Evolutionary conservation across 2,113 vertebrate genomes (phyloP).

Genomic region (Clinocottus analis): DNA sequence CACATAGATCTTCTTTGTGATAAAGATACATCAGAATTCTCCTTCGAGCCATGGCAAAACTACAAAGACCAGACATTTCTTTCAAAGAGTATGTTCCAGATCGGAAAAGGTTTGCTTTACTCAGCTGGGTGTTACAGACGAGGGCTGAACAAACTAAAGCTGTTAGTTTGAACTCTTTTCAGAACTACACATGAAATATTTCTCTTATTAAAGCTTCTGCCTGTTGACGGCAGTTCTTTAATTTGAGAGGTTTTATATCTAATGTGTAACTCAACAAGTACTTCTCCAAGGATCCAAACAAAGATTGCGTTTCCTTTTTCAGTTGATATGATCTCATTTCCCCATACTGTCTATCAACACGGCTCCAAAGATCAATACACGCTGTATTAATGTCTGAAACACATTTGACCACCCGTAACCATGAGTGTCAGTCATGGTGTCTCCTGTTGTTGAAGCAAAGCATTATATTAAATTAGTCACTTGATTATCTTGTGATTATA

Average conservation of each 20-base stretch:
- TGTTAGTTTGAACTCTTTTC: not conserved
- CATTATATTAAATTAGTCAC: not conserved
- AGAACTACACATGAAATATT: not conserved
- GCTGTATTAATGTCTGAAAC: not conserved
- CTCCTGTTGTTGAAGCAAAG: not conserved
- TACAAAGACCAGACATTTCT: constrained; percentile 2
- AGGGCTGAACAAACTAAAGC: not conserved
- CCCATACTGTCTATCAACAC: not conserved
- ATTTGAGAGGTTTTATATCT: not conserved
- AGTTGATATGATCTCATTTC: not conserved
- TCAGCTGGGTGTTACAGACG: not conserved
- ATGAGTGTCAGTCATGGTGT: not conserved
- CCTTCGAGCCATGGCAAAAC: not conserved
- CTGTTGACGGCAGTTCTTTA: not conserved
- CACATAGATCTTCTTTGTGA: not conserved
- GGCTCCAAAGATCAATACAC: not conserved
- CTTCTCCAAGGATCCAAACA: not conserved
- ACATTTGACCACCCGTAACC: not conserved
- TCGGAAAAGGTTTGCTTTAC: not conserved
- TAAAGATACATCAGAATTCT: not conserved
- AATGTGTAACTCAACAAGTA: not conserved
- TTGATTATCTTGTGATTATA: not conserved
- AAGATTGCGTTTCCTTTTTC: not conserved
- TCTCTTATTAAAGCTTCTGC: not conserved
- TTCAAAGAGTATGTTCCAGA: not conserved